These are phyloP conservation scores for Hafferia zeledoni DNA, from an alignment of 2,797 vertebrate species.

Conservation along the genomic window DNA sequence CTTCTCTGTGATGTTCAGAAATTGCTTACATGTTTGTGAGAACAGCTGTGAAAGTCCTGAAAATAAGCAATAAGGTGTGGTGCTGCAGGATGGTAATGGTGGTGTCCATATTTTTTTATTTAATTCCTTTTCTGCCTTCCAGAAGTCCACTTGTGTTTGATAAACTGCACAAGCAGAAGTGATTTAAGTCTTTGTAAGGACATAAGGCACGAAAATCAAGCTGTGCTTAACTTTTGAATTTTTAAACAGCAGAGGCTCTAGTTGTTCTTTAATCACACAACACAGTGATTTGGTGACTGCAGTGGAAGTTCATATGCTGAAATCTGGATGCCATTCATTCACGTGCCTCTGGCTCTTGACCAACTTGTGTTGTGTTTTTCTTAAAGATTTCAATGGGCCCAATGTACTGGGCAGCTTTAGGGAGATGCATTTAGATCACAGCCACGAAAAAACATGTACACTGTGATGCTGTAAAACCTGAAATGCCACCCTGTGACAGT, in stretches of 20 bases:
- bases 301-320: not conserved
- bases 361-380: not conserved
- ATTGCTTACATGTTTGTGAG: not conserved
- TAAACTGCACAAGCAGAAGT: not conserved
- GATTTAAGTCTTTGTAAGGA: not conserved
- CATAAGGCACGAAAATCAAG: not conserved
- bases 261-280: not conserved
- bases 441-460: not conserved
- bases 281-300: not conserved
- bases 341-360: not conserved
- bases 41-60: slow-evolving; percentile 41
- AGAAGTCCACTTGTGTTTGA: not conserved
- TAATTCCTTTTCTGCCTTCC: slow-evolving; percentile 23
- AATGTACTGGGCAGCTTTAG: not conserved
- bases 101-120: slow-evolving; percentile 9
- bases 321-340: fast-evolving
- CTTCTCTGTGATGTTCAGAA: not conserved
- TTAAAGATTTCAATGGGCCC: not conserved
- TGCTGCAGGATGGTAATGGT: slow-evolving; percentile 18
- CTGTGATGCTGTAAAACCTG: not conserved
- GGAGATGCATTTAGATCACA: not conserved
- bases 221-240: not conserved
- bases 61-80: slow-evolving; percentile 3
- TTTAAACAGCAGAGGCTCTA: not conserved
- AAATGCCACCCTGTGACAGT: not conserved